Base-by-base conservation (phyloP, 2,888 invertebrate species). In the Drosophila percnosoma region DNA sequence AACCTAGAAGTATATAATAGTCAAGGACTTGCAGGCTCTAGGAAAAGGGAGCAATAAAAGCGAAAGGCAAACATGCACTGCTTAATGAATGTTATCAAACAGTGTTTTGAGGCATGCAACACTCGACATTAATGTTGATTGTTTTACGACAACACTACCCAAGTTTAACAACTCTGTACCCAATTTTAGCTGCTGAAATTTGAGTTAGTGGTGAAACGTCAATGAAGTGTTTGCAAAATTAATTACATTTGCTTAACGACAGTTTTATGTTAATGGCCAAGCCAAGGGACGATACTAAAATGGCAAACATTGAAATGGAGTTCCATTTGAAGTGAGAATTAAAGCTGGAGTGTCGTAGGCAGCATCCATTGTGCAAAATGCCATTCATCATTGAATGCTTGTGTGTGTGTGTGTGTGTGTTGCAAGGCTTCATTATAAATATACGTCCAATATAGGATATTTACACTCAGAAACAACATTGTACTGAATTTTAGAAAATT, bases 161-260 rank as follows among this genome's bases (percentile, higher is more conserved):
- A 58, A 48, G 13, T 49, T 54, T 54, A 29, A 59, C 24, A 40
- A 42, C 33, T 61, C 29, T 27, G 49, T n/a, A 24, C 48, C 13
- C 21, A 52, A 59, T 48, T 58, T 31, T 15, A 60, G 48, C 45
- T 51, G 42, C 49, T 51, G 31, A 49, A 48, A 68, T 29, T n/a
- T 67, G 66, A 38, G 31, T 48, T 27, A 36, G 60, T 21, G n/a
- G 21, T 21, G 29, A 34, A 67, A 59, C 49, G 33, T 15, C 53
- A 24, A 71, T 70, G 29, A 75, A 76, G 58, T 52, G 61, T 18
- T 54, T 45, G 34, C 63, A 69, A 68, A 80, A 78, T 75, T 78
- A 81, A 80, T 80, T 80, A 78, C 75, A 68, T 64, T 78, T 66
- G 64, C 48, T 78, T 81, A 80, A 81, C 75, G 81, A 75, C 65